A percentile compares a stretch with the other conserved stretches of the same genome.
These are phyloP conservation scores for Furcifer pardalis DNA, from an alignment of 2,797 vertebrate species.

Conservation along the genomic window DNA sequence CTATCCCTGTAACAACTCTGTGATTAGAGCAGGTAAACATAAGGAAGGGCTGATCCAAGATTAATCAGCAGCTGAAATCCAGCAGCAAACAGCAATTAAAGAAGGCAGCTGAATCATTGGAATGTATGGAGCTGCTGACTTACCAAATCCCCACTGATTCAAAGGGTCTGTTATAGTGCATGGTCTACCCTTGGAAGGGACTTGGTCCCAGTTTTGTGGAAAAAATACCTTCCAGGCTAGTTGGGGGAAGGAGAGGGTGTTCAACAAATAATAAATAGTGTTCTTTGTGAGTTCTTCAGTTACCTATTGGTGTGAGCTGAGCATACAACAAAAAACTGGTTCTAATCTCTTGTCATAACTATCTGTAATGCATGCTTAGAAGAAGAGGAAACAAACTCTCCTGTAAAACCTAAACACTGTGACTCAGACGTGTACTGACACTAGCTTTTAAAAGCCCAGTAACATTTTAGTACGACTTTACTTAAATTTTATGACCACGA, in stretches of 20 bases:
- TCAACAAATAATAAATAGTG: neutral
- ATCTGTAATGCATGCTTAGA: neutral
- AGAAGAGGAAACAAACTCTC: slow-evolving; percentile 12
- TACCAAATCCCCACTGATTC: no score
- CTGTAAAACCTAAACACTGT: slow-evolving; percentile 24
- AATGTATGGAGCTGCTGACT: no score
- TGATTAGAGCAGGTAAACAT: no score
- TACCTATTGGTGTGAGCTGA: neutral
- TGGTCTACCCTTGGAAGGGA: no score
- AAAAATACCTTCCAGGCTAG: neutral
- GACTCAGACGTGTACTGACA: slow-evolving; percentile 18
- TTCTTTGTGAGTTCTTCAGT: neutral
- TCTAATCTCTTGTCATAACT: slow-evolving; percentile 35
- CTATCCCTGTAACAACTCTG: no score
- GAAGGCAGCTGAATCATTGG: no score
- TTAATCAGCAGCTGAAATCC: no score
- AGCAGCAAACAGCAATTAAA: no score
- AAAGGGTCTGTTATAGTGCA: no score
- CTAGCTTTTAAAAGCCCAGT: slow-evolving; percentile 36
- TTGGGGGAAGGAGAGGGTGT: neutral
- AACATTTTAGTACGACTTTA: neutral
- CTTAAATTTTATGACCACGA: slow-evolving; percentile 28
- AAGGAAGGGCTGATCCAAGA: no score
- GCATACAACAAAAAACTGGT: slow-evolving; percentile 3
- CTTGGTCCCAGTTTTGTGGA: no score